Base-by-base conservation (phyloP, 2,888 invertebrate genomes). In the Noctua fimbriata region DNA sequence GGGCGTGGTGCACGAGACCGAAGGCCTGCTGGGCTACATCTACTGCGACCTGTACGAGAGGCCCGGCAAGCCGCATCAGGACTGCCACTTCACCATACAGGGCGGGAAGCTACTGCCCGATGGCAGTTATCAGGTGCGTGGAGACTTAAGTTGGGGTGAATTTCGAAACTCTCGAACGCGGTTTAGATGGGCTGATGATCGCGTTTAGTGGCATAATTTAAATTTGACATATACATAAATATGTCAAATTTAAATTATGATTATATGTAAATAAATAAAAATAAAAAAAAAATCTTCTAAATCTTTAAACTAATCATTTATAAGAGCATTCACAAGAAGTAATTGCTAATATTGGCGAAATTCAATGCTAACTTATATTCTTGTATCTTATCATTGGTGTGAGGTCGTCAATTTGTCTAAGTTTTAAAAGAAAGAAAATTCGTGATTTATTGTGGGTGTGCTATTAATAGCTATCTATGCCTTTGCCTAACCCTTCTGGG, bases 41-140 rank as follows among this genome's bases (percentile, higher is more conserved):
- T 99, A 99, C 95, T 99, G 99, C 94, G 99, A 99, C 96, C 98
- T 99, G 92, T 99, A 98, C 93, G 99, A 99, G 95, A 97, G 99
- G 75, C 96, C 97, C 44, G 98, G 98, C n/a, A 99, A 99, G 95
- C 98, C 99, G 10, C 98, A 98, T 94, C 99, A 99, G 97, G 99
- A 99, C 94, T 99, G 99, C 92, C 99, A 99, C 95, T 99, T 99
- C 96, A 99, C 99, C 0, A 99, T 99, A 88, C 98, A 98, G 92
- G 99, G 99, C 18, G 99, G 99, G 12, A 98, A 98, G 93, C 94
- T 97, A 80, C 94, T 98, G 81, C 93, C 98, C 0, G 98, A 99
- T 92, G 98, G 98, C 3, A 97, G 97, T 28, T 99, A 99, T 92
- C 99, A 99, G 97, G 98, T 98, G 63, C 18, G 79, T 77, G 16